phyloP scores from a whole-genome alignment of 2,888 invertebrate species.

The Athetis lepigone region DNA sequence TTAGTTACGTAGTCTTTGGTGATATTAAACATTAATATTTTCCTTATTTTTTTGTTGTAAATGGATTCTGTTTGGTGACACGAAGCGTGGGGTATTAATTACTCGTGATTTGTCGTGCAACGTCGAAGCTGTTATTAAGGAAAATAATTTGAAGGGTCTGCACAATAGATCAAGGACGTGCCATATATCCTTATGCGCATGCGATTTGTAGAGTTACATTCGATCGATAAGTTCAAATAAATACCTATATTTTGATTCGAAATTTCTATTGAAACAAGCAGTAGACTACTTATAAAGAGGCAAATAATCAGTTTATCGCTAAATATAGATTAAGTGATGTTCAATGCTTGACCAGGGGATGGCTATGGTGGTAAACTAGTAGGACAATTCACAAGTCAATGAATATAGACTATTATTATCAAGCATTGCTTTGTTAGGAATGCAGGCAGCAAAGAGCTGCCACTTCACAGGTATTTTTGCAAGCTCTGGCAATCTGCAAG shows the following conservation, averaged over 20 bases:
- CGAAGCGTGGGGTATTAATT: constrained; percentile 8
- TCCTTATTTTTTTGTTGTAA: constrained; percentile 17
- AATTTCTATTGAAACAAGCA: background rate
- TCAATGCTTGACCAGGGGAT: too few relatives aligned
- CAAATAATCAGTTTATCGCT: background rate
- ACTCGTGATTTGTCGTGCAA: constrained; percentile 24
- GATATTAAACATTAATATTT: constrained; percentile 45
- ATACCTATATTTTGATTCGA: constrained; percentile 30
- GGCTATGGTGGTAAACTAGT: background rate
- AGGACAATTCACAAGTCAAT: background rate
- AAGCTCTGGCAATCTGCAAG: too few relatives aligned
- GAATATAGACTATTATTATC: background rate
- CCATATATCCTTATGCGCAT: constrained; percentile 45
- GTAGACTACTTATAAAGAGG: background rate
- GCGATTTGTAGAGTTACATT: constrained; percentile 32
- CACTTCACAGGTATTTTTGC: too few relatives aligned
- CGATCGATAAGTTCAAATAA: constrained; percentile 42
- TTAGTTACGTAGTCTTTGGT: constrained; percentile 52
- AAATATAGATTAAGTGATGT: background rate
- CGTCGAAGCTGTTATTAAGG: background rate
- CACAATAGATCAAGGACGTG: constrained; percentile 16
- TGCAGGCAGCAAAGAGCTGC: background rate
- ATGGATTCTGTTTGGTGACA: constrained; percentile 2
- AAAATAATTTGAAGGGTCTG: constrained; percentile 16
- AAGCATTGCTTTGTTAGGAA: background rate